Percentiles rank a stretch among this genome's conserved stretches.
Evolutionary conservation across 2,888 invertebrate genomes (phyloP).

Genomic region (Plebejus anna): DNA sequence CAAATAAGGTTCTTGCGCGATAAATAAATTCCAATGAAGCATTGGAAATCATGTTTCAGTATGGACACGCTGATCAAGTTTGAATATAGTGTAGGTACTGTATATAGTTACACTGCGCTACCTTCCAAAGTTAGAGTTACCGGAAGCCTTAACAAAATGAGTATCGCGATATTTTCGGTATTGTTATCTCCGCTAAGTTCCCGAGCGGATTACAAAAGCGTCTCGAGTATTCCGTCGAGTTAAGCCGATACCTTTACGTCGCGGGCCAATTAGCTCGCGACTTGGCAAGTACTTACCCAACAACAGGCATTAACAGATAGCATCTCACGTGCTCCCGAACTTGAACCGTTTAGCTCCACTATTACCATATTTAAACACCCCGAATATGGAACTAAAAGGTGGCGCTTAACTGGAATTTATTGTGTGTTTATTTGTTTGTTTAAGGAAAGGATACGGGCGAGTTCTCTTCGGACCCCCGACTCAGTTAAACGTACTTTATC

Average conservation of each 20-base stretch:
- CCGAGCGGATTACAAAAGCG: slow-evolving; percentile 8
- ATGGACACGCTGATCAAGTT: neutral
- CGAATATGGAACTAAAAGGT: slow-evolving; percentile 20
- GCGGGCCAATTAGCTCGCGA: slow-evolving; percentile 26
- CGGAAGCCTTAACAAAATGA: neutral
- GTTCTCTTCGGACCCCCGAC: neutral
- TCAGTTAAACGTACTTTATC: neutral
- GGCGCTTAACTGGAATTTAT: neutral
- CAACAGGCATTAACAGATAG: slow-evolving; percentile 45
- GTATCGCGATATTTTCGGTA: neutral
- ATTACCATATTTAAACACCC: slow-evolving; percentile 50
- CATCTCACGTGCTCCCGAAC: slow-evolving; percentile 49
- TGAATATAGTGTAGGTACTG: no score
- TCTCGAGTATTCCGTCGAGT: slow-evolving; percentile 1
- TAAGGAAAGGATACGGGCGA: neutral
- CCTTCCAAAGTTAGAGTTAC: neutral
- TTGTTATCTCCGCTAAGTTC: slow-evolving; percentile 6
- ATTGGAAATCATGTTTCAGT: neutral
- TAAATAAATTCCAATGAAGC: no score
- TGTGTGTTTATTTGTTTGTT: slow-evolving; percentile 7
- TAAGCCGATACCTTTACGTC: slow-evolving; percentile 26
- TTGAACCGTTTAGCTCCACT: slow-evolving; percentile 62
- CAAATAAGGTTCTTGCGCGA: no score
- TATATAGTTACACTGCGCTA: no score
- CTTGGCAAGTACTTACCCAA: slow-evolving; percentile 38